Evolutionary conservation across 23 tunicate genomes (phyloP), one percentile per base, ranked within the genome.

Genomic region (Clavelina lepadiformis): DNA sequence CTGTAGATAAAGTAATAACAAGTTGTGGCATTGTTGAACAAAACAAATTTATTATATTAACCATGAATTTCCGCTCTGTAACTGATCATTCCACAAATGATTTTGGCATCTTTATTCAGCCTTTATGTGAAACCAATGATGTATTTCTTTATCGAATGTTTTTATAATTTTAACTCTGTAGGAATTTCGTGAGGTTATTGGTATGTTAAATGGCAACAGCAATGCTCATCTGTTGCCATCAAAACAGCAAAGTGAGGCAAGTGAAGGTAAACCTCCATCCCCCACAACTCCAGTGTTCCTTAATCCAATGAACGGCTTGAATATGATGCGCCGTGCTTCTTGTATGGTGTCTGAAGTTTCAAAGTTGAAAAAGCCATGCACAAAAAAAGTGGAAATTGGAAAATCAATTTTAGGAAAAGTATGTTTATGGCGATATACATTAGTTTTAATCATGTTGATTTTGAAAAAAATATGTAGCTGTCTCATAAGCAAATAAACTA

Each of bases 361-460:
- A 15, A 86, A 72, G 45, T 57, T 86, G 63, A 28, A 46, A 21
- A 59, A 61, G 5, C 70, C 35, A 1, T 69, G 58, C 19, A 67
- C 91, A 1, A 50, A 66, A 41, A 79, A 87, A 62, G 66, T 87
- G 1, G 71, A 63, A 28, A 67, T 87, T 37, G 97, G 97, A 30
- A 81, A 76, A 53, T 89, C 97, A 30, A 78, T 89, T 18, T 65
- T 89, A 23, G 97, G 97, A 61, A 89, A 89, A 76, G 95, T 86
- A 15, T 38, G 24, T 0, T 50, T 44, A 27, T 61, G 13, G 15
- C 51, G 18, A 61, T 15, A 61, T 24, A 28, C 50, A 29, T 29
- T 21, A 60, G 8, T 60, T 60, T 30, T 27, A 60, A 41, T 8
- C 15, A 41, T 41, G n/a, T n/a, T n/a, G n/a, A n/a, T n/a, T n/a